Conservation (phyloP, 2,797 vertebrate genomes). For the Chrysolophus pictus region DNA sequence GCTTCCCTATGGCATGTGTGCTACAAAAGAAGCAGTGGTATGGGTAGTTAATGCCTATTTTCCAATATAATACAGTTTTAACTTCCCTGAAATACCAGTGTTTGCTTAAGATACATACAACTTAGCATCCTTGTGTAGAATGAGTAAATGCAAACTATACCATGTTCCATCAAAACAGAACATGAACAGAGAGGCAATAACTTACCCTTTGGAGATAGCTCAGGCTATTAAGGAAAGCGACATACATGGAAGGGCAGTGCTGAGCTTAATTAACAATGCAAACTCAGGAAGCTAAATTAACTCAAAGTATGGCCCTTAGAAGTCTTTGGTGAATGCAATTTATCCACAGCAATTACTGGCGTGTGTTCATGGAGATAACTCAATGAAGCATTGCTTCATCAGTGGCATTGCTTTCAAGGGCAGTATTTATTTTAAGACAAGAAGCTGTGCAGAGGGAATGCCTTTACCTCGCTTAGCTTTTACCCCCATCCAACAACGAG, state of each 20-base stretch:
- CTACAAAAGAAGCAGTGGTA: neutral
- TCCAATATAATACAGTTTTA: neutral
- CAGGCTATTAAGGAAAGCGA: neutral
- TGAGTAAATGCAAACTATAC: neutral
- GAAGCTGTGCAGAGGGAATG: conserved; percentile 56
- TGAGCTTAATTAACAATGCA: neutral
- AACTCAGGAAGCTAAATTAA: conserved; percentile 50
- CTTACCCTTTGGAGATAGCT: neutral
- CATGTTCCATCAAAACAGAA: neutral
- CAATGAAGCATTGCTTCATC: conserved; percentile 70
- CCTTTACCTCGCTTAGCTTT: neutral
- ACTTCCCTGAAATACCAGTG: neutral
- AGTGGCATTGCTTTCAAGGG: conserved; percentile 68
- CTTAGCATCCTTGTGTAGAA: neutral
- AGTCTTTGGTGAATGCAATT: conserved; percentile 27
- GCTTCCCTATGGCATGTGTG: neutral
- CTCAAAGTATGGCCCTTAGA: neutral
- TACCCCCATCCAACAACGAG: neutral
- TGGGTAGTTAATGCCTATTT: neutral
- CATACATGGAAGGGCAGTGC: neutral
- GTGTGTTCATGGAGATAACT: conserved; percentile 57
- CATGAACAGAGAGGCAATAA: neutral
- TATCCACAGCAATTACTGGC: neutral
- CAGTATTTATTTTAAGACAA: conserved; percentile 73
- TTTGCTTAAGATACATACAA: neutral